A percentile compares a stretch with the other conserved stretches of the same genome.
phyloP scores from a whole-genome alignment of 2,113 vertebrate species.

The Suricata suricatta region DNA sequence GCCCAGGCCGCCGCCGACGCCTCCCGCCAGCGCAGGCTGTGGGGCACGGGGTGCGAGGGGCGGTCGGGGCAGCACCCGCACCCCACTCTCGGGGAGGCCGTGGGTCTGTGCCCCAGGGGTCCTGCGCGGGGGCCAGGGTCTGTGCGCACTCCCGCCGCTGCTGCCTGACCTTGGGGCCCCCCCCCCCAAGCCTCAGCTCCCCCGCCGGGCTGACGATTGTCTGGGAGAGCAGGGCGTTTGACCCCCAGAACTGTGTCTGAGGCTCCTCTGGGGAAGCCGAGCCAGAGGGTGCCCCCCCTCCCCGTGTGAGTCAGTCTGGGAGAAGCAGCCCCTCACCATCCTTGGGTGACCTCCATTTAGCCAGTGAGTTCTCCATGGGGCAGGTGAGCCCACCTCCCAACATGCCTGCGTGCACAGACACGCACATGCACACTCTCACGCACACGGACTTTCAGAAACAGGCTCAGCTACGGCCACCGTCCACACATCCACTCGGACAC shows the following conservation, averaged over 20 bases:
- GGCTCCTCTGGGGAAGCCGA: not conserved
- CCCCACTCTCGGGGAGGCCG: too few species aligned
- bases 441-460: not conserved
- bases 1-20: not conserved
- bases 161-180: not conserved
- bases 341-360: fast-evolving
- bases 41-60: not conserved
- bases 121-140: not conserved
- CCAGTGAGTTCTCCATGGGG: not conserved
- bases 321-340: not conserved
- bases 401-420: not conserved
- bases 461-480: not conserved
- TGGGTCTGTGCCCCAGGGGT: too few species aligned
- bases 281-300: not conserved
- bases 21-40: not conserved
- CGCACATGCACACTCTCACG: not conserved
- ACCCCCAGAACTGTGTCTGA: not conserved
- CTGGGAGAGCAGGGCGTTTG: not conserved
- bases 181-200: not conserved
- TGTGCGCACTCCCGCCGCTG: not conserved
- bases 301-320: not conserved
- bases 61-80: fast-evolving
- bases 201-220: not conserved
- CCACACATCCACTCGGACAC: not conserved
- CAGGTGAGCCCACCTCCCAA: not conserved